phyloP scores from a whole-genome alignment of 2,113 vertebrate genomes.

The Pluvianellus socialis region DNA sequence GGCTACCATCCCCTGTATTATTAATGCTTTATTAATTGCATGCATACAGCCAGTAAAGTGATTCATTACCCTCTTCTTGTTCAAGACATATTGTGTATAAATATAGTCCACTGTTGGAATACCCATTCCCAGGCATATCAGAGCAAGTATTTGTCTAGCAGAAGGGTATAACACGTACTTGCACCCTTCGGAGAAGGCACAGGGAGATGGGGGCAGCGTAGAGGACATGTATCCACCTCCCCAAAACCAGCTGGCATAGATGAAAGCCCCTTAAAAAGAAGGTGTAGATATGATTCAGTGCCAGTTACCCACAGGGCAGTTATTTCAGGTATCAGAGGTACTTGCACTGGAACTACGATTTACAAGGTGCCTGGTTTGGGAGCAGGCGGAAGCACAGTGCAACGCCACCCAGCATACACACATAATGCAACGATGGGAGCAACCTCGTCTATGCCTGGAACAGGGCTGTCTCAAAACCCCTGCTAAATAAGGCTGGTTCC shows the following conservation, averaged over 20 bases:
- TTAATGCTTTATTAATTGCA: neutral
- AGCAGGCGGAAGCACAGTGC: neutral
- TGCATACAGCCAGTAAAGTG: neutral
- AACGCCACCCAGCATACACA: neutral
- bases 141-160: neutral
- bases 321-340: neutral
- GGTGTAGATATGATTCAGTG: rapidly evolving
- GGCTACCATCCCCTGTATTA: neutral
- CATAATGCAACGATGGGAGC: too few relatives aligned
- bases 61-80: neutral
- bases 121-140: neutral
- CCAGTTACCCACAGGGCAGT: neutral
- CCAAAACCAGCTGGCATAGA: neutral
- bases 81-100: neutral
- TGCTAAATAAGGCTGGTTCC: neutral
- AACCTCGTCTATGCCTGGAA: neutral
- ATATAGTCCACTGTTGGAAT: neutral
- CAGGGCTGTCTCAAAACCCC: neutral
- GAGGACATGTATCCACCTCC: rapidly evolving
- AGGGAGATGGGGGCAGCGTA: neutral
- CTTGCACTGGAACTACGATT: neutral
- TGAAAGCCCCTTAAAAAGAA: neutral
- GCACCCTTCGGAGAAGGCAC: neutral
- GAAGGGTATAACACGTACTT: rapidly evolving
- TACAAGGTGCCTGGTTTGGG: neutral